Conservation (phyloP, 2,888 invertebrate genomes). For the Mayetiola destructor region DNA sequence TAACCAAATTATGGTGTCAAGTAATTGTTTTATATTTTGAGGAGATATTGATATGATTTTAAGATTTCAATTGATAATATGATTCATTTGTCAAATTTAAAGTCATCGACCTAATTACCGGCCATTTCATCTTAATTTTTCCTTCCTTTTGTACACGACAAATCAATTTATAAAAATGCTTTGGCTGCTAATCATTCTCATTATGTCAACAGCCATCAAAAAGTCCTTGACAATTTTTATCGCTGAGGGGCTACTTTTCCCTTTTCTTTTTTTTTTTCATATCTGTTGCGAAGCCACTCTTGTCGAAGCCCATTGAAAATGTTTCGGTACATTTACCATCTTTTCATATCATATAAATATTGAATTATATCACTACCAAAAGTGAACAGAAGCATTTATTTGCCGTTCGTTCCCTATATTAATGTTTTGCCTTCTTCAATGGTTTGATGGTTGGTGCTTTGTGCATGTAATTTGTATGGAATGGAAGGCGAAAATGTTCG, state of each 20-base stretch:
- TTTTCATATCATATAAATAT: neutral
- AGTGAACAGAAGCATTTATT: constrained; percentile 3
- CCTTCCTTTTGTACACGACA: too few relatives aligned
- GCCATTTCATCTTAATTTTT: too few relatives aligned
- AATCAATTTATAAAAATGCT: constrained; percentile 13
- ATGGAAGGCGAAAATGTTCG: neutral
- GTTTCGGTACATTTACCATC: neutral
- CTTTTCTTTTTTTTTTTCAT: too few relatives aligned
- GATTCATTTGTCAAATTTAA: too few relatives aligned
- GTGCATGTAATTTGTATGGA: constrained; percentile 1
- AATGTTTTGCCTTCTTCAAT: neutral
- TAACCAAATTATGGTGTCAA: too few relatives aligned
- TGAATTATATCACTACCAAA: neutral
- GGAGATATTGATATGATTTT: too few relatives aligned
- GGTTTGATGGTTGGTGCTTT: constrained; percentile 5
- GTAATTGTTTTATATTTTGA: too few relatives aligned
- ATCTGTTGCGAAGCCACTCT: too few relatives aligned
- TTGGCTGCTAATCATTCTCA: constrained; percentile 3
- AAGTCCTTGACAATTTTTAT: neutral
- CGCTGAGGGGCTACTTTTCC: too few relatives aligned
- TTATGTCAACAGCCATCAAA: constrained; percentile 6
- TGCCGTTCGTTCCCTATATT: neutral
- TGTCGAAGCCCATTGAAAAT: too few relatives aligned
- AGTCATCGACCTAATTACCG: too few relatives aligned
- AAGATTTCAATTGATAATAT: too few relatives aligned